A percentile compares a stretch with the other conserved stretches of the same genome.
These are phyloP conservation scores for Lymantria dispar DNA, from an alignment of 2,888 invertebrate genomes.

Conservation along the genomic window DNA sequence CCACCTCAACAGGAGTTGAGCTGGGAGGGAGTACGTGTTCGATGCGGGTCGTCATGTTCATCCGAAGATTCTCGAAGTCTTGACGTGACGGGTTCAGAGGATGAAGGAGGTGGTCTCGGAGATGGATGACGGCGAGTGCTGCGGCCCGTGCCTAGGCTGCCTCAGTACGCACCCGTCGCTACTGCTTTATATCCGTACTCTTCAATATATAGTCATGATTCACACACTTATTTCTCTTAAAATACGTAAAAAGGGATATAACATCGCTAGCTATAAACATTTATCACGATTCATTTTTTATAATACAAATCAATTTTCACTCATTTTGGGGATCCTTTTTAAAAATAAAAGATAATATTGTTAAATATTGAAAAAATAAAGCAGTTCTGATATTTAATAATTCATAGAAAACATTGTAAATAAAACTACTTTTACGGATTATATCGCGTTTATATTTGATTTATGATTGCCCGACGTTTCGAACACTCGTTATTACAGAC, in stretches of 20 bases:
- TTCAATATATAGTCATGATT: constrained; percentile 54
- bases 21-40: constrained; percentile 61
- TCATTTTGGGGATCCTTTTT: too few species aligned
- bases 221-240: constrained; percentile 61
- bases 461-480: too few species aligned
- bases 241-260: background rate
- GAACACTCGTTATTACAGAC: too few species aligned
- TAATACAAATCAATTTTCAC: too few species aligned
- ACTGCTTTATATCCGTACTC: constrained; percentile 54
- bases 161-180: constrained; percentile 50
- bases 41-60: constrained; percentile 66
- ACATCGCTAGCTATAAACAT: background rate
- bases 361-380: too few species aligned
- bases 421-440: too few species aligned
- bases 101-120: constrained; percentile 67
- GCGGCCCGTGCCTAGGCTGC: constrained; percentile 81
- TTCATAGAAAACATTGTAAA: too few species aligned
- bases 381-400: too few species aligned
- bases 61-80: constrained; percentile 76
- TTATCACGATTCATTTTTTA: too few species aligned
- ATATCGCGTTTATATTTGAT: too few species aligned
- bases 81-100: constrained; percentile 79
- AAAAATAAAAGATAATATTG: too few species aligned
- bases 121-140: constrained; percentile 74
- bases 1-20: constrained; percentile 55